Conservation (phyloP, 2,113 vertebrate species). For the Thermophis baileyi region DNA sequence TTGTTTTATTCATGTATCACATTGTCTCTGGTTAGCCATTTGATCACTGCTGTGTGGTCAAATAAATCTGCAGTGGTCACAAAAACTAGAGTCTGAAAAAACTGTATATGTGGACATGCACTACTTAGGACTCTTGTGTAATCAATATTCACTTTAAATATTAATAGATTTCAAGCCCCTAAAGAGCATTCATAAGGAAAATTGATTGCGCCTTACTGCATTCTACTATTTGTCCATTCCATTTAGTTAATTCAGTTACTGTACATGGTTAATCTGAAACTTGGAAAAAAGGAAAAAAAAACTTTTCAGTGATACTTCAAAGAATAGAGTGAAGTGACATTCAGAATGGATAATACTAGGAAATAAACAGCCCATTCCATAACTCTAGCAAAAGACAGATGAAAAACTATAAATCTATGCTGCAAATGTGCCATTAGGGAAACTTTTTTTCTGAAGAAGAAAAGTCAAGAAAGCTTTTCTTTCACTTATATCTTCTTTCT, state of each 20-base stretch:
- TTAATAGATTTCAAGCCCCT: conserved; percentile 29
- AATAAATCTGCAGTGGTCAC: not conserved
- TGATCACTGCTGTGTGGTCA: not conserved
- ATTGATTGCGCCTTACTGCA: conserved; percentile 7
- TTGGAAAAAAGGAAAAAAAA: not conserved
- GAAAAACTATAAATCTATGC: not conserved
- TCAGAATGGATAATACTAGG: not conserved
- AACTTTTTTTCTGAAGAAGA: conserved; percentile 24
- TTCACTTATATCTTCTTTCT: not conserved
- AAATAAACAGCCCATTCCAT: fast-evolving
- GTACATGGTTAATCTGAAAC: conserved; percentile 25
- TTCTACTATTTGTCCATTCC: not conserved
- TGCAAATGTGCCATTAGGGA: not conserved
- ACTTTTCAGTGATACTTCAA: conserved; percentile 13
- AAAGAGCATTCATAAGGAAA: not conserved
- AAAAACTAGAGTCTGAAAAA: not conserved
- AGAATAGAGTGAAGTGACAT: conserved; percentile 25
- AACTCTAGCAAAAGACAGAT: not conserved
- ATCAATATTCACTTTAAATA: not conserved
- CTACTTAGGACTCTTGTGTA: not conserved
- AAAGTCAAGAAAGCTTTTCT: conserved; percentile 30
- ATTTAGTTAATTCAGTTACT: conserved; percentile 43
- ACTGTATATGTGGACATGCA: not conserved
- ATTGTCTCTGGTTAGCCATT: not conserved
- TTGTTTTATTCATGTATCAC: not conserved